Evolutionary conservation across 2,797 vertebrate genomes (phyloP).

Genomic region (Triplophysa yarkandensis): DNA sequence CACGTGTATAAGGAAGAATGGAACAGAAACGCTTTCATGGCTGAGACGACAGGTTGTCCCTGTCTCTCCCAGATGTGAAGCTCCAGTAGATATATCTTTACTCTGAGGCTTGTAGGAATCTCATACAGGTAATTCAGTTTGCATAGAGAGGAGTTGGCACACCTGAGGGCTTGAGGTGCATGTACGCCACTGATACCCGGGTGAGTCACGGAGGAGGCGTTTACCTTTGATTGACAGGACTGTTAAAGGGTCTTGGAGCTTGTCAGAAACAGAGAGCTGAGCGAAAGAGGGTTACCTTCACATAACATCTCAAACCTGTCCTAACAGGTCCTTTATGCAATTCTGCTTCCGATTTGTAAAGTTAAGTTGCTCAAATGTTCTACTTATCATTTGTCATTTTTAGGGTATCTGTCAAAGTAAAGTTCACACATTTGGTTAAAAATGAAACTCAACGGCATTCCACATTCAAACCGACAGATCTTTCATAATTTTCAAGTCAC

Average conservation of each 20-base stretch:
- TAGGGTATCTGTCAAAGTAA: background rate
- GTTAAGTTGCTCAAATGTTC: background rate
- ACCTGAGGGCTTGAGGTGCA: conserved; percentile 22
- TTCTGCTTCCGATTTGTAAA: conserved; percentile 5
- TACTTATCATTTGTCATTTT: background rate
- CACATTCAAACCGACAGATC: background rate
- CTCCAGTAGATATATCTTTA: conserved; percentile 18
- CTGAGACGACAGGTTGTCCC: conserved; percentile 37
- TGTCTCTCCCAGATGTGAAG: conserved; percentile 43
- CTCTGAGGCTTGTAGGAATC: conserved; percentile 34
- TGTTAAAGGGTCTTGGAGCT: conserved; percentile 31
- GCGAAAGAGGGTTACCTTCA: conserved; percentile 24
- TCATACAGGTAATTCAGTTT: conserved; percentile 23
- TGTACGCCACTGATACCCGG: conserved; percentile 9
- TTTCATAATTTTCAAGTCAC: background rate
- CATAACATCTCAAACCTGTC: conserved; percentile 25
- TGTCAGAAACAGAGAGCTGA: conserved; percentile 19
- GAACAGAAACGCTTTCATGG: conserved; percentile 15
- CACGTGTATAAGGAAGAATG: conserved; percentile 7
- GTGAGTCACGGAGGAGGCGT: background rate
- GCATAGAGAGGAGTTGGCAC: conserved; percentile 25
- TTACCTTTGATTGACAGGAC: conserved; percentile 10
- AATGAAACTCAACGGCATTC: background rate
- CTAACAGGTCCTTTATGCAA: background rate
- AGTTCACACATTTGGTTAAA: background rate